Percentiles rank a stretch among this genome's conserved stretches.
These are phyloP conservation scores for Onthophagus sagittarius DNA, from an alignment of 2,888 invertebrate species.

Conservation along the genomic window DNA sequence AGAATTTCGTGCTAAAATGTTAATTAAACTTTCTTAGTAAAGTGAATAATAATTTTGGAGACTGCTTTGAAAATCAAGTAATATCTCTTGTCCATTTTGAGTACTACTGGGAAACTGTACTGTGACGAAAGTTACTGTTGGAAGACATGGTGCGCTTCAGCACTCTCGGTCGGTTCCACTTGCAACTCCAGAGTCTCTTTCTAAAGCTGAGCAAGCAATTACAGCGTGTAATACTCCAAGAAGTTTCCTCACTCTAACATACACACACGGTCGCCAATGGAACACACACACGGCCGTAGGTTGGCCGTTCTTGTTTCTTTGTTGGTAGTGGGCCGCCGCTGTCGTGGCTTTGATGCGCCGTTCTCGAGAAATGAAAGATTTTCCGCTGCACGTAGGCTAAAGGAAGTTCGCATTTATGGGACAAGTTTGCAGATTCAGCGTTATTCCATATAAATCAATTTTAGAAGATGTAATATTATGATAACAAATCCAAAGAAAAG, in stretches of 20 bases:
- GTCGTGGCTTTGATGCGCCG: neutral
- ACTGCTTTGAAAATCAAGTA: neutral
- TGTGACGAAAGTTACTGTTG: neutral
- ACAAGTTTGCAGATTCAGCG: neutral
- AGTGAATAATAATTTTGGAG: too few relatives aligned
- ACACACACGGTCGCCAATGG: neutral
- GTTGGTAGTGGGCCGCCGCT: neutral
- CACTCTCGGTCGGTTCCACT: neutral
- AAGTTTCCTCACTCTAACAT: neutral
- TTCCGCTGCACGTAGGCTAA: neutral
- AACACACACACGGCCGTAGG: neutral
- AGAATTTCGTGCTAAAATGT: too few relatives aligned
- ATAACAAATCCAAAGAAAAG: too few relatives aligned
- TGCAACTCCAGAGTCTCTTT: slow-evolving; percentile 6
- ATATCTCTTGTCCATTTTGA: neutral
- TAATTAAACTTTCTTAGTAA: too few relatives aligned
- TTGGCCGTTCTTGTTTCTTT: neutral
- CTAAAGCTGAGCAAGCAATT: slow-evolving; percentile 7
- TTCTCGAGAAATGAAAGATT: neutral
- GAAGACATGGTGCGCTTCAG: neutral
- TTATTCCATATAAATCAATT: too few relatives aligned
- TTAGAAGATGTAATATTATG: too few relatives aligned
- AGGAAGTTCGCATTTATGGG: neutral
- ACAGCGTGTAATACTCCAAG: slow-evolving; percentile 2
- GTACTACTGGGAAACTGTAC: neutral